A percentile compares a stretch with the other conserved stretches of the same genome.
phyloP scores from a whole-genome alignment of 2,888 invertebrate genomes.

The Protula sp. region DNA sequence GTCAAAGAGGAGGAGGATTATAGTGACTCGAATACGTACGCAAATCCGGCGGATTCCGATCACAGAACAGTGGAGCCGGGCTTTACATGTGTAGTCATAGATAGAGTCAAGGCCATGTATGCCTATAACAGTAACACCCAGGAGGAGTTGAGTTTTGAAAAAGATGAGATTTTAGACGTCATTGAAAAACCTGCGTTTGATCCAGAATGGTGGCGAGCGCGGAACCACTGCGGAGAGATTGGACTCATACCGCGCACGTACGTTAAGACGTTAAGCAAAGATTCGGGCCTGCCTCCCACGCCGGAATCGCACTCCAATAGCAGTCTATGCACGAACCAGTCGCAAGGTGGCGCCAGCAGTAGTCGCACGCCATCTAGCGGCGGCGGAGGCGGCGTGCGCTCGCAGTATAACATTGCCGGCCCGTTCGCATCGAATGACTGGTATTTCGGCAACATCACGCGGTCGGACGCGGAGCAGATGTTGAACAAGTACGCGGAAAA shows the following conservation, averaged over 20 bases:
- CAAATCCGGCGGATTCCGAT: conserved; percentile 31
- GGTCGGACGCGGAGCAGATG: conserved; percentile 92
- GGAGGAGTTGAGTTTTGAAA: conserved; percentile 93
- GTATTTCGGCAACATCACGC: conserved; percentile 95
- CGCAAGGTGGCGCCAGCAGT: conserved; percentile 18
- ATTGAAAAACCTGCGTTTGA: conserved; percentile 93
- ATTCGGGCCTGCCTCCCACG: conserved; percentile 29
- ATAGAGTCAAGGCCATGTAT: conserved; percentile 92
- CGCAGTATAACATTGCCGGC: conserved; percentile 24
- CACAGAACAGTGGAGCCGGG: conserved; percentile 6
- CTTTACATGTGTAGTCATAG: conserved; percentile 55
- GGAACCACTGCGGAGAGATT: conserved; percentile 84
- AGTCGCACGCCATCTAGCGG: conserved; percentile 22
- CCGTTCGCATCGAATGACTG: conserved; percentile 63
- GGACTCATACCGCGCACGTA: conserved; percentile 80
- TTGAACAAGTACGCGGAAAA: conserved; percentile 92
- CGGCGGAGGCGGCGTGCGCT: conserved; percentile 2
- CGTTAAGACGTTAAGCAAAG: conserved; percentile 51
- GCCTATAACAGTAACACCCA: conserved; percentile 66
- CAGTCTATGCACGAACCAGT: conserved; percentile 28
- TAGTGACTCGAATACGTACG: conserved; percentile 26
- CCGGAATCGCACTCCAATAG: conserved; percentile 50
- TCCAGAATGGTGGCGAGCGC: conserved; percentile 97
- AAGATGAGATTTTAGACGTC: conserved; percentile 91
- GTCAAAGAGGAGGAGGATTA: conserved; percentile 57